Evolutionary conservation across 2,113 vertebrate genomes (phyloP).

Genomic region (Amazona guildingii): DNA sequence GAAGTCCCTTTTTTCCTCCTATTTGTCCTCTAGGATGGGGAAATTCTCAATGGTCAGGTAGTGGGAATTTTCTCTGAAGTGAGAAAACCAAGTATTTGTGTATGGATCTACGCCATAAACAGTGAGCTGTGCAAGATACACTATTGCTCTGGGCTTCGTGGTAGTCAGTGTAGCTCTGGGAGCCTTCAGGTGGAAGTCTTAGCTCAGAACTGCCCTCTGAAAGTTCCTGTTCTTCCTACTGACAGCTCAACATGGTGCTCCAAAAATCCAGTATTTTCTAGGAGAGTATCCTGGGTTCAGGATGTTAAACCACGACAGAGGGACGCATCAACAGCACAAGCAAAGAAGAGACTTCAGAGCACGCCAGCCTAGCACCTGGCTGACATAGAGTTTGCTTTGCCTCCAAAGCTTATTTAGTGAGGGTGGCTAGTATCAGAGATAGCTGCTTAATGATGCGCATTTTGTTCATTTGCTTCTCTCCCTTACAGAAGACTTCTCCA

Average conservation of each 20-base stretch:
- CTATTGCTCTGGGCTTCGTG: not conserved
- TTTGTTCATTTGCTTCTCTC: not conserved
- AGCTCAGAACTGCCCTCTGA: not conserved
- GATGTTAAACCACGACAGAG: no score
- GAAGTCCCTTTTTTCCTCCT: not conserved
- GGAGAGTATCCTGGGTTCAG: not conserved
- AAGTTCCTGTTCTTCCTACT: not conserved
- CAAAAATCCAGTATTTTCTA: not conserved
- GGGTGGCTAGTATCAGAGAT: not conserved
- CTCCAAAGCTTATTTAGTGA: not conserved
- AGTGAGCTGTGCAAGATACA: not conserved
- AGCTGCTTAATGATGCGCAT: not conserved
- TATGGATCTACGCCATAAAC: not conserved
- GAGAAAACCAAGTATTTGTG: not conserved
- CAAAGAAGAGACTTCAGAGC: not conserved
- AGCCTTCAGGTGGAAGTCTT: not conserved
- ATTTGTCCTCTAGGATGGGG: accelerated
- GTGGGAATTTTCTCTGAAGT: not conserved
- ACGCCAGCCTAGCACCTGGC: not conserved
- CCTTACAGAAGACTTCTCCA: not conserved
- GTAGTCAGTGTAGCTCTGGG: not conserved
- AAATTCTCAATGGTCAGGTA: not conserved
- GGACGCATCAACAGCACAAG: not conserved
- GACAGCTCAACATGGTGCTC: not conserved
- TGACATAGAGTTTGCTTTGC: not conserved